Evolutionary conservation across 2,888 invertebrate species (phyloP), one percentile per base, ranked within the genome.

Genomic region (Drosophila algonquin): DNA sequence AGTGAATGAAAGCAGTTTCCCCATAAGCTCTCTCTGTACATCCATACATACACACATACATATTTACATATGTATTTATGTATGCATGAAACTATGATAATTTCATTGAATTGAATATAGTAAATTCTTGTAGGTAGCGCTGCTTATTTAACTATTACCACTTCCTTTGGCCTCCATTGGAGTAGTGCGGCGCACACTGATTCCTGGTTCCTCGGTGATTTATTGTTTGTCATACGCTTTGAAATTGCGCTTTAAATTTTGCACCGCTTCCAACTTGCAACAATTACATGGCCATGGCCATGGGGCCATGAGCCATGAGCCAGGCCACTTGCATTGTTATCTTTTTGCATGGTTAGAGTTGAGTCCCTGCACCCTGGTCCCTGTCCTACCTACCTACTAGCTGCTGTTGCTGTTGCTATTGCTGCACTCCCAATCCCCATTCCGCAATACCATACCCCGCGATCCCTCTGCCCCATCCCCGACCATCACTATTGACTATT

Each of bases 241-340:
- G 87, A 85, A 85, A 85, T 88, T 88, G 88, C 84, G 87, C 89
- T 88, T 85, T 85, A 85, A 85, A 85, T 88, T 85, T 88, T 88
- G 85, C 70, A 76, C 78, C 75, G 69, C 72, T 70, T 77, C 65
- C 64, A 54, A 64, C 53, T 72, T 81, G 79, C 86, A 86, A 86
- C 87, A 88, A 85, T 84, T 84, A 87, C 86, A 84, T 77, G 79
- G 79, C 81, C 87, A 61, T 80, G 81, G 75, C 59, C 63, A 78
- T 76, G 80, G 1, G 21, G 21, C 21, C 21, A 61, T 80, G 81
- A 24, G 75, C 59, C 63, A 78, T 77, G 80, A 76, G 40, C 40
- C 40, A 40, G 61, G 65, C 72, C 64, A 88, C 88, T 84, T 77
- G 84, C 86, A 89, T 90, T 88, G 86, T 90, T 90, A 89, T 81